Percentiles rank a stretch among this genome's conserved stretches.
phyloP scores from a whole-genome alignment of 2,113 vertebrate species.

The Okapia johnstoni region DNA sequence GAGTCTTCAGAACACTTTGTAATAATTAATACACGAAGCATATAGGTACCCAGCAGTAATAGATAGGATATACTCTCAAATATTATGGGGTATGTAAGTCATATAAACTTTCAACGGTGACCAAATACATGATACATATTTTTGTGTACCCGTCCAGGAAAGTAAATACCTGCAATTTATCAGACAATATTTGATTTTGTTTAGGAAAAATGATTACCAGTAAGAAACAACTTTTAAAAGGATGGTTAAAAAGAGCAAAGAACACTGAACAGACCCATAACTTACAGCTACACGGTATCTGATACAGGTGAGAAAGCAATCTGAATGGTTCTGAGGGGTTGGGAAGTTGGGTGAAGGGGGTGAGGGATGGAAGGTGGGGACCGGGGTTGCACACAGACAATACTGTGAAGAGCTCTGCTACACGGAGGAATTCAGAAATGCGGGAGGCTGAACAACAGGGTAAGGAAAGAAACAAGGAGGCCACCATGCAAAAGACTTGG shows the following conservation, averaged over 20 bases:
- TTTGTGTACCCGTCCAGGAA: not conserved
- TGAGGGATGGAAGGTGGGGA: not conserved
- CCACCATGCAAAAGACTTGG: not conserved
- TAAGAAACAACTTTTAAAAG: not conserved
- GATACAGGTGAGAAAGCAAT: not conserved
- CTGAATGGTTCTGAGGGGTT: not conserved
- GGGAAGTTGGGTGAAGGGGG: fast-evolving
- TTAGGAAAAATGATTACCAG: not conserved
- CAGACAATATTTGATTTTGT: not conserved
- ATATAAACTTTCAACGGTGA: not conserved
- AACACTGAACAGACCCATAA: not conserved
- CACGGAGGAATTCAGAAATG: not conserved
- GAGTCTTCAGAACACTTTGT: not conserved
- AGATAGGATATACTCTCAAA: not conserved
- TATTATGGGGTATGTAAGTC: not conserved
- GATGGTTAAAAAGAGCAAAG: not conserved
- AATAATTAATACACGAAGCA: not conserved
- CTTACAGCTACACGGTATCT: not conserved
- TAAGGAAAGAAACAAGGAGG: not conserved
- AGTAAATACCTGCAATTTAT: not conserved
- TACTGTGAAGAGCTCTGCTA: not conserved
- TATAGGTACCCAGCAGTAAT: not conserved
- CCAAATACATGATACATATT: not conserved
- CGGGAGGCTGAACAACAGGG: not conserved
- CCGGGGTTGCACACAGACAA: not conserved